These are phyloP conservation scores for Lasioglossum baleicum DNA, from an alignment of 1,140 invertebrate species.

Conservation along the genomic window DNA sequence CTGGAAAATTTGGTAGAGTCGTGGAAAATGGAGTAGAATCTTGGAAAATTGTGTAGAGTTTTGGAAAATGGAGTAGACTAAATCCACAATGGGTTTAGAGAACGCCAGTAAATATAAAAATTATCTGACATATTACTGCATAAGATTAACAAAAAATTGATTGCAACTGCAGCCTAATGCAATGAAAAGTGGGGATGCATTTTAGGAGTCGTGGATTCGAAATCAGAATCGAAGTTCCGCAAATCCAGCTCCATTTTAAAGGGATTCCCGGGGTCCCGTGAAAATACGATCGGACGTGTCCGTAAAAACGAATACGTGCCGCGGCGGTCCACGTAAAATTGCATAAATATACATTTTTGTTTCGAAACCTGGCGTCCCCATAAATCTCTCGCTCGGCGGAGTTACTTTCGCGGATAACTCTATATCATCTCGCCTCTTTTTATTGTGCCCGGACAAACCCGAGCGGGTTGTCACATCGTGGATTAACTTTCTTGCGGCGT, in stretches of 20 bases:
- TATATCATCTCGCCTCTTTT: slow-evolving; percentile 2
- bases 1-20: too few species aligned
- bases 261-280: not conserved
- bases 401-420: slow-evolving; percentile 6
- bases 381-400: not conserved
- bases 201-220: not conserved
- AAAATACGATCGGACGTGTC: not conserved
- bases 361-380: not conserved
- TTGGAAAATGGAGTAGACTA: too few species aligned
- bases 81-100: too few species aligned
- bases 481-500: slow-evolving; percentile 8
- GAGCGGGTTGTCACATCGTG: not conserved
- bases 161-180: too few species aligned
- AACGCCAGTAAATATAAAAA: too few species aligned
- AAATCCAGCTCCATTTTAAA: not conserved
- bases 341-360: slow-evolving; percentile 12
- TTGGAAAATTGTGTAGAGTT: too few species aligned
- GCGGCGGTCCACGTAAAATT: not conserved
- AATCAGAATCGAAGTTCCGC: not conserved
- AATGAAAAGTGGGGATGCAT: not conserved
- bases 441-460: not conserved
- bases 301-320: not conserved
- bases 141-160: too few species aligned
- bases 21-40: too few species aligned
- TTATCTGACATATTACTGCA: too few species aligned